These are phyloP conservation scores for Callyntrura sp. DNA, from an alignment of 2,888 invertebrate genomes.

Conservation along the genomic window DNA sequence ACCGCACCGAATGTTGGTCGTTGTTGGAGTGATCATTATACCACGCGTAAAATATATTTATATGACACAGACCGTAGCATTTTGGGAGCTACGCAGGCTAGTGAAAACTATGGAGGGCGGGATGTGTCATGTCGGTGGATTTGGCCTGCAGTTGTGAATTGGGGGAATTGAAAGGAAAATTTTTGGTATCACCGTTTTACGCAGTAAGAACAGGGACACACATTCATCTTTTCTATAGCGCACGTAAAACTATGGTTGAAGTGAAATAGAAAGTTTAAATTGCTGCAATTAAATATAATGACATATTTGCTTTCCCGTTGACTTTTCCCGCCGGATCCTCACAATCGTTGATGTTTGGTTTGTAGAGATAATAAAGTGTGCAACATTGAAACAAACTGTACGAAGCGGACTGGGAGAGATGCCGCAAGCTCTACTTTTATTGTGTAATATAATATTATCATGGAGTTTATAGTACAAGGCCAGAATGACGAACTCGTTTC, in stretches of 20 bases:
- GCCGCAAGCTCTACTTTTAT: not conserved
- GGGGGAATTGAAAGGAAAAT: slow-evolving; percentile 46
- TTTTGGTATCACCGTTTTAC: not conserved
- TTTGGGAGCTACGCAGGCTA: not conserved
- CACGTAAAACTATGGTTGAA: not conserved
- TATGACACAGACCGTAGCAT: too few species aligned
- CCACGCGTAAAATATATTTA: not conserved
- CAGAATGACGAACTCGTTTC: slow-evolving; percentile 43
- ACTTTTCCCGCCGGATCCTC: slow-evolving; percentile 41
- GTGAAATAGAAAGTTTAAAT: slow-evolving; percentile 68
- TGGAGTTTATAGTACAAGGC: slow-evolving; percentile 6
- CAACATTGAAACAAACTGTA: slow-evolving; percentile 4
- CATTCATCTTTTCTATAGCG: slow-evolving; percentile 16
- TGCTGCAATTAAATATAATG: slow-evolving; percentile 76
- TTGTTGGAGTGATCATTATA: slow-evolving; percentile 47
- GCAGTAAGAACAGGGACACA: not conserved
- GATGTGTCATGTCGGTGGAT: not conserved
- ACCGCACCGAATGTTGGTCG: slow-evolving; percentile 66
- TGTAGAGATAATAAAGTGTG: slow-evolving; percentile 47
- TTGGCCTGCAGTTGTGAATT: slow-evolving; percentile 20
- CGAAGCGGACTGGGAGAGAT: not conserved
- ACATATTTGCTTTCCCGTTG: slow-evolving; percentile 72
- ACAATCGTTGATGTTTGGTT: slow-evolving; percentile 69
- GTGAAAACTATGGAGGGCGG: not conserved
- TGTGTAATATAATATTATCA: slow-evolving; percentile 40